Conservation (phyloP, 1,140 invertebrate species). For the Microplitis demolitor region DNA sequence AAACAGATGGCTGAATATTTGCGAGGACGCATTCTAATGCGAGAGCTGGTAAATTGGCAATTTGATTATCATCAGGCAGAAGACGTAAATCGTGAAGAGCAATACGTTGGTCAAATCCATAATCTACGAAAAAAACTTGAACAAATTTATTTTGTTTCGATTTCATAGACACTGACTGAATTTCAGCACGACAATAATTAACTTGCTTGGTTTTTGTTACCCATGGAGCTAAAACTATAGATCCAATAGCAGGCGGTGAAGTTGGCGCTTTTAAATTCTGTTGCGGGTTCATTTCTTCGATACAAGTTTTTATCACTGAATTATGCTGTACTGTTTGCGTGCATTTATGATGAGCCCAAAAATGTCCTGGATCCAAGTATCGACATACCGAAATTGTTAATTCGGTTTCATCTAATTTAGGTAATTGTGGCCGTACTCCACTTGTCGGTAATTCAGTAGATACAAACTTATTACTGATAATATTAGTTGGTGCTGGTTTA, state of each 20-base stretch:
- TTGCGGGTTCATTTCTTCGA: neutral
- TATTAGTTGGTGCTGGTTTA: neutral
- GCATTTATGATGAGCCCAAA: constrained; percentile 66
- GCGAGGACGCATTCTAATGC: constrained; percentile 75
- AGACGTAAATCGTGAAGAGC: constrained; percentile 34
- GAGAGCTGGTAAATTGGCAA: constrained; percentile 60
- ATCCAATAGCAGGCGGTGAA: constrained; percentile 30
- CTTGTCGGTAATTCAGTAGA: neutral
- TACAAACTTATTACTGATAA: neutral
- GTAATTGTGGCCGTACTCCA: constrained; percentile 54
- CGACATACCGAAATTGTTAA: constrained; percentile 54
- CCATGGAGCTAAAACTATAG: constrained; percentile 47
- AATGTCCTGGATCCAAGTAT: constrained; percentile 63
- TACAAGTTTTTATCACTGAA: neutral
- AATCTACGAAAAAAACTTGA: constrained; percentile 77
- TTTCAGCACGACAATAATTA: constrained; percentile 51
- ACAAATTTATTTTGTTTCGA: constrained; percentile 39
- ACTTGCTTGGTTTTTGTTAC: constrained; percentile 33
- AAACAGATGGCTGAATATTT: constrained; percentile 68
- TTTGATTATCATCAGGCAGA: constrained; percentile 27
- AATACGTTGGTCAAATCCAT: constrained; percentile 67
- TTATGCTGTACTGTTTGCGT: constrained; percentile 40
- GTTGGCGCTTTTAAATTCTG: neutral
- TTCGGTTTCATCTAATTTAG: constrained; percentile 58
- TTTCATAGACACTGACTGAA: constrained; percentile 36